phyloP scores from a whole-genome alignment of 1,140 invertebrate genomes.

The Gerris buenoi region DNA sequence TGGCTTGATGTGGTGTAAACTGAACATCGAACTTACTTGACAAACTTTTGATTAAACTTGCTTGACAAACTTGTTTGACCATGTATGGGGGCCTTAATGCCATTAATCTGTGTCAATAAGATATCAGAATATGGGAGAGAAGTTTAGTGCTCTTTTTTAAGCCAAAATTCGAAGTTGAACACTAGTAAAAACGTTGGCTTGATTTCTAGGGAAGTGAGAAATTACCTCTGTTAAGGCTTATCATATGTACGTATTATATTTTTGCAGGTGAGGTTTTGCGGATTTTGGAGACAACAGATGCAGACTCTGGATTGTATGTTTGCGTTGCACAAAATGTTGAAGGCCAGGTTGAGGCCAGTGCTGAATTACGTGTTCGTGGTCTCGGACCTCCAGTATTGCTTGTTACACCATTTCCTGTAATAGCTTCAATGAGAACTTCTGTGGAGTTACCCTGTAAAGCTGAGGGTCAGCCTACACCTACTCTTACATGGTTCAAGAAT shows the following conservation, averaged over 20 bases:
- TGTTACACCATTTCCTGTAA: constrained; percentile 54
- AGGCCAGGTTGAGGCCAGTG: constrained; percentile 49
- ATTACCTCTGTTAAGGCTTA: too few relatives aligned
- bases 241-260: background rate
- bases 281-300: constrained; percentile 43
- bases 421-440: constrained; percentile 49
- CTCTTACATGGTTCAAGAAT: constrained; percentile 65
- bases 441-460: constrained; percentile 67
- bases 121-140: too few relatives aligned
- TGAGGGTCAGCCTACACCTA: constrained; percentile 56
- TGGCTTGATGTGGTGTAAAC: too few relatives aligned
- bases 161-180: too few relatives aligned
- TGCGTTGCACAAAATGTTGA: constrained; percentile 61
- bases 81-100: too few relatives aligned
- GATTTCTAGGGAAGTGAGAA: too few relatives aligned
- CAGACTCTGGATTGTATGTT: constrained; percentile 62
- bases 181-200: too few relatives aligned
- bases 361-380: constrained; percentile 44
- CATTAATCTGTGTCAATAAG: too few relatives aligned
- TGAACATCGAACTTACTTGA: too few relatives aligned
- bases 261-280: constrained; percentile 34
- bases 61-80: too few relatives aligned
- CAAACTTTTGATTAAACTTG: too few relatives aligned
- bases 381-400: constrained; percentile 38
- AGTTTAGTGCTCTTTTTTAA: too few relatives aligned